phyloP scores from a whole-genome alignment of 2,797 vertebrate species.

The Enteromius mattozi region DNA sequence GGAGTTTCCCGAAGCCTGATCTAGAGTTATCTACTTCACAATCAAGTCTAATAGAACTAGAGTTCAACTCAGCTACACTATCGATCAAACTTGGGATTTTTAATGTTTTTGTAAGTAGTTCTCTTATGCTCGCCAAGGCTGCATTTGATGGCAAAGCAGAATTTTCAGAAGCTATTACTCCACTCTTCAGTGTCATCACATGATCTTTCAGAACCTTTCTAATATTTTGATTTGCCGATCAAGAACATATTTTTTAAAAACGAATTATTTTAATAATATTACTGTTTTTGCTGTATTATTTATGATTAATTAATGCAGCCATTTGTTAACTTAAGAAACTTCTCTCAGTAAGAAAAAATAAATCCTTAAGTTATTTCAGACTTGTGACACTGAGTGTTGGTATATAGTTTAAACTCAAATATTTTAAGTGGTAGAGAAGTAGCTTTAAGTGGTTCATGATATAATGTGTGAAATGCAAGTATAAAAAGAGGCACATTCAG shows the following conservation, averaged over 20 bases:
- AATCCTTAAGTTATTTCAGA: background rate
- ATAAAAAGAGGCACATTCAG: constrained; percentile 33
- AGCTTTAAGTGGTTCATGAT: background rate
- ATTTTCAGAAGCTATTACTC: background rate
- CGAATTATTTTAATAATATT: background rate
- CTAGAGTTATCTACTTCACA: no score
- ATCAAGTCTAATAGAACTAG: background rate
- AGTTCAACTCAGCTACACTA: background rate
- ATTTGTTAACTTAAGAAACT: background rate
- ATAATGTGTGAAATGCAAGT: background rate
- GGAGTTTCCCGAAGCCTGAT: constrained; percentile 54
- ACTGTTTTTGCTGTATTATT: background rate
- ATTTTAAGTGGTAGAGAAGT: background rate
- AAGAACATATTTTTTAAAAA: background rate
- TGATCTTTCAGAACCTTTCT: background rate
- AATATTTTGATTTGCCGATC: background rate
- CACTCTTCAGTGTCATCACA: background rate
- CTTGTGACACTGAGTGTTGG: background rate
- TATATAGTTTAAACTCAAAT: background rate
- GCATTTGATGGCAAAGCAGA: background rate
- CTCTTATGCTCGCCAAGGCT: background rate
- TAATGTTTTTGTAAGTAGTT: background rate
- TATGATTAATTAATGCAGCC: background rate
- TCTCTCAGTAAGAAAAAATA: background rate
- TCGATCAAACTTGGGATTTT: background rate